These are phyloP conservation scores for Pherbina coryleti DNA, from an alignment of 2,888 invertebrate genomes.

Conservation along the genomic window DNA sequence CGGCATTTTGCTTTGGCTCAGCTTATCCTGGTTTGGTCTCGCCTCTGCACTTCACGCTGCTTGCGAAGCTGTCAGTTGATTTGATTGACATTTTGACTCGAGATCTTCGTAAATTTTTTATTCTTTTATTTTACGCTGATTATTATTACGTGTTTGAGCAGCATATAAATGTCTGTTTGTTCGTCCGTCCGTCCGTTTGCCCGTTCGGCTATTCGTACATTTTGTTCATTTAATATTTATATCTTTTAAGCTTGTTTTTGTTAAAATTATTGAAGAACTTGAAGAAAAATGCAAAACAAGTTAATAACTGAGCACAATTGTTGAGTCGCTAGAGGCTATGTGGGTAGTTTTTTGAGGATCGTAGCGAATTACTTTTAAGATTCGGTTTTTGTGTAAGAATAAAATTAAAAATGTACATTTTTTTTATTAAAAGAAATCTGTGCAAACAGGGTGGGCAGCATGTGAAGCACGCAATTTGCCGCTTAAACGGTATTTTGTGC, in stretches of 20 bases:
- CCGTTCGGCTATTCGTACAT: not conserved
- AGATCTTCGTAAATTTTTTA: conserved; percentile 58
- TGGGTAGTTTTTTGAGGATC: too few relatives aligned
- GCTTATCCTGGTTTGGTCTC: conserved; percentile 6
- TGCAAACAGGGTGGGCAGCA: too few relatives aligned
- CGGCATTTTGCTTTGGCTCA: conserved; percentile 3
- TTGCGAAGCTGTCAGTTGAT: conserved; percentile 63
- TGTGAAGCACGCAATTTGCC: too few relatives aligned
- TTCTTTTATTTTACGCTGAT: conserved; percentile 54
- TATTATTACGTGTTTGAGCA: conserved; percentile 51
- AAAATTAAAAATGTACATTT: too few relatives aligned
- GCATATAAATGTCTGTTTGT: not conserved
- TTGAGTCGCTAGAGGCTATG: too few relatives aligned
- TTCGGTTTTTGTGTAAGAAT: too few relatives aligned
- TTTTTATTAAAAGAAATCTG: too few relatives aligned
- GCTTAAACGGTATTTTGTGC: too few relatives aligned
- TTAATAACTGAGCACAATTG: not conserved
- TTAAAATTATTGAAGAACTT: not conserved
- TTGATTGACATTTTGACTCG: conserved; percentile 68
- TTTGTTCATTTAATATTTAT: conserved; percentile 19
- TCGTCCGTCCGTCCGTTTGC: not conserved
- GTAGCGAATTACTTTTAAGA: too few relatives aligned
- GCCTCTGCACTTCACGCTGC: conserved; percentile 51
- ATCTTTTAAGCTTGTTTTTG: conserved; percentile 8
- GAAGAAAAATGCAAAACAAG: not conserved